phyloP scores from a whole-genome alignment of 2,797 vertebrate genomes.

The Thaleichthys pacificus region DNA sequence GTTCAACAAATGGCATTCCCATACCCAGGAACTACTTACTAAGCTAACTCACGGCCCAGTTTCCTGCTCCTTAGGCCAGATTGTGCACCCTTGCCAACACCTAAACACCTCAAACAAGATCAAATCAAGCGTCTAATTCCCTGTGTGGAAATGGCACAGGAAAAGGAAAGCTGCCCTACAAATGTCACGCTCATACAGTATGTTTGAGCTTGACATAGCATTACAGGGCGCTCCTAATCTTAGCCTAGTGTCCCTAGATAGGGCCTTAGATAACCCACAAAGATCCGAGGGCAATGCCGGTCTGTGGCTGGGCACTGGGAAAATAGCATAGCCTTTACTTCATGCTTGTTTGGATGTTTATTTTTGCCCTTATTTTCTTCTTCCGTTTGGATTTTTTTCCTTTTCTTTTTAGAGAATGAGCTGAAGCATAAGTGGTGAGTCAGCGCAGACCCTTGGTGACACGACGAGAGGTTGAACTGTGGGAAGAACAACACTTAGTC shows the following conservation, averaged over 20 bases:
- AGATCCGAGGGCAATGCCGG: not conserved
- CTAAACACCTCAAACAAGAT: too few relatives aligned
- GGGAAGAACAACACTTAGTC: slow-evolving; percentile 55
- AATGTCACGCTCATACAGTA: slow-evolving; percentile 15
- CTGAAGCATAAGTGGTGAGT: slow-evolving; percentile 66
- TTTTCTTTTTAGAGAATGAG: slow-evolving; percentile 56
- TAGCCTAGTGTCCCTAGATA: not conserved
- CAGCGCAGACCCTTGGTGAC: slow-evolving; percentile 66
- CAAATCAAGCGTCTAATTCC: too few relatives aligned
- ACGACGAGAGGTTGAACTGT: slow-evolving; percentile 65
- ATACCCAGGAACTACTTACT: not conserved
- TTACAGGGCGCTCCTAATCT: not conserved
- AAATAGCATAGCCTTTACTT: slow-evolving; percentile 7
- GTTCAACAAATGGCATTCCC: too few relatives aligned
- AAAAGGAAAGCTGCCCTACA: slow-evolving; percentile 25
- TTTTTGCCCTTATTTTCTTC: slow-evolving; percentile 20
- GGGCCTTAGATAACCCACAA: not conserved
- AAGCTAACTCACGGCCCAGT: not conserved
- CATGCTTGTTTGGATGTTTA: slow-evolving; percentile 28
- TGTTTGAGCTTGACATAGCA: not conserved
- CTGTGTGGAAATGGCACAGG: not conserved
- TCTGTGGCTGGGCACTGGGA: not conserved
- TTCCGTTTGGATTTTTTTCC: slow-evolving; percentile 27
- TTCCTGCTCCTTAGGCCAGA: not conserved
- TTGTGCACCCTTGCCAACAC: too few relatives aligned